Evolutionary conservation across 2,113 vertebrate genomes (phyloP), one percentile per base, ranked within the genome.

Genomic region (Passer domesticus): DNA sequence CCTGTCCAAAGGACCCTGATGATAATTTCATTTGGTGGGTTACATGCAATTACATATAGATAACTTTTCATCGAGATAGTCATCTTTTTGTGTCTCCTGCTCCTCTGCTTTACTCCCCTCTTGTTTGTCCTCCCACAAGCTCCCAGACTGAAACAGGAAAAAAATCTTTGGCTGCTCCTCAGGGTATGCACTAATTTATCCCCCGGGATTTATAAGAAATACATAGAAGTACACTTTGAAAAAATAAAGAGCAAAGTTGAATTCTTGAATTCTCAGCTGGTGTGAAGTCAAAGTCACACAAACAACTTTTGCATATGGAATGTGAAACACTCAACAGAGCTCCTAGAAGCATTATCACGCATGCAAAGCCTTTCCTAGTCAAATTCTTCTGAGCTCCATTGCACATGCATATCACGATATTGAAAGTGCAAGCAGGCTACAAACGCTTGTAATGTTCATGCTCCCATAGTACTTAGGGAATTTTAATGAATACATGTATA

Each of bases 401-500:
- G 56, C 64, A 89, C 68, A 78, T 44, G 52, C 77, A 81, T 59
- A 84, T 86, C 79, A 92, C 0, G 1, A 62, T 63, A 70, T 14
- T 83, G 47, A 96, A 91, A 80, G 67, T 83, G 75, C 35, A 91
- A 85, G 77, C 33, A 89, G 56, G 52, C 43, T 87, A 44, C 25
- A 92, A 93, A 86, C 50, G 25, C 80, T 89, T 90, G 60, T 89
- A 92, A 83, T 39, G 28, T 44, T 89, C 90, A 49, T 63, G 46
- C 78, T 93, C 72, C 46, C n/a, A 37, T 7, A 74, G 23, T 76
- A 63, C 49, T 79, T 63, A 17, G 46, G 76, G 59, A 93, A 96
- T 94, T 88, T 93, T 88, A 96, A 94, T 94, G 89, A 94, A 83
- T 62, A 77, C 20, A 94, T 93, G 39, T 60, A 89, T 92, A 88